Evolutionary conservation across 2,113 vertebrate genomes (phyloP).

Genomic region (Erythrolamprus reginae): DNA sequence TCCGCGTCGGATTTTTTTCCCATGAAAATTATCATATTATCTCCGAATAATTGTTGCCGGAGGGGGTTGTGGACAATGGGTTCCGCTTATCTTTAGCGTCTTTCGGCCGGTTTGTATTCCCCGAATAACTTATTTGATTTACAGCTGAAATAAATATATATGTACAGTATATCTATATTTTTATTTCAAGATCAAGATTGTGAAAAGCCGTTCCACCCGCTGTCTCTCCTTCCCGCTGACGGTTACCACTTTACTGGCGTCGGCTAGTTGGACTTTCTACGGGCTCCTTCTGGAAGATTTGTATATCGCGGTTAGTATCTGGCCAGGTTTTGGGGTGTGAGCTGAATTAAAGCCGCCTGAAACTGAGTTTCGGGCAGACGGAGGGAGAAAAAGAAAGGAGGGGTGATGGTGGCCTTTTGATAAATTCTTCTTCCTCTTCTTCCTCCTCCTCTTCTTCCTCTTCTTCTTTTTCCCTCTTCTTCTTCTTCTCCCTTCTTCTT

Average conservation of each 20-base stretch:
- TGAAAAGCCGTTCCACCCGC: slow-evolving; percentile 75
- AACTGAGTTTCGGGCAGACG: background rate
- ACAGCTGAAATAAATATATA: background rate
- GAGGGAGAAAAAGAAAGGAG: no score
- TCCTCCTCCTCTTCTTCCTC: no score
- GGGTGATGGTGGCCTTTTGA: background rate
- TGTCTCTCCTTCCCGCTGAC: slow-evolving; percentile 87
- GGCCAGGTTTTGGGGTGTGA: background rate
- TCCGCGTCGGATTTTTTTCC: background rate
- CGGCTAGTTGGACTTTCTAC: slow-evolving; percentile 86
- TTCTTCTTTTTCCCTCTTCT: background rate
- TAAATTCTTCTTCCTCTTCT: background rate
- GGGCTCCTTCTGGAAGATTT: slow-evolving; percentile 77
- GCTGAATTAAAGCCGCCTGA: slow-evolving; percentile 50
- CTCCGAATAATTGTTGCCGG: background rate
- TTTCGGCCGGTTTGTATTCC: background rate
- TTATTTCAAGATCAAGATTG: slow-evolving; percentile 70
- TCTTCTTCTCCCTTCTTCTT: no score
- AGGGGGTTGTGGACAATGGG: accelerated
- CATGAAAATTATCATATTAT: background rate
- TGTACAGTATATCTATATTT: no score
- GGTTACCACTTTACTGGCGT: slow-evolving; percentile 84
- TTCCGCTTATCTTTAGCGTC: background rate
- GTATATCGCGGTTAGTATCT: slow-evolving; percentile 79
- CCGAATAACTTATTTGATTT: background rate